Evolutionary conservation across 2,888 invertebrate genomes (phyloP), one percentile per base, ranked within the genome.

Genomic region (Prosopocoilus inquinatus): DNA sequence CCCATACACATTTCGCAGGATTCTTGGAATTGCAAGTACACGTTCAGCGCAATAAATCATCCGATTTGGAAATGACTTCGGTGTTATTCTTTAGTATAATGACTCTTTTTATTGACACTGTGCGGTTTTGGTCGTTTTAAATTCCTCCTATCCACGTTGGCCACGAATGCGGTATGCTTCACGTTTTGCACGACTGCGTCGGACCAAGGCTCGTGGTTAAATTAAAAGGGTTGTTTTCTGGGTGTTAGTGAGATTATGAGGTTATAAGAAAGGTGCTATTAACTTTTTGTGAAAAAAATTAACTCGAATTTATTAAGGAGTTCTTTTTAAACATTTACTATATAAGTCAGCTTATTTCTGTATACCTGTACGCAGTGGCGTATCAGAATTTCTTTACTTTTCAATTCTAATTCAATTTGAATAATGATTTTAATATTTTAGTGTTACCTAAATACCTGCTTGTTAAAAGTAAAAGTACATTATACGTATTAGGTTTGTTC

Each of bases 1-100:
- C 12, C 12, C 20, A 3, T 28, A 28, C 20, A 28, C 20, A 9
- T 46, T 50, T 57, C 50, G 8, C 8, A 9, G 57, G 50, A 47
- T 55, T 51, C 55, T 9, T 16, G n/a, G 50, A 47, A 41, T 28
- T 20, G 32, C 28, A 5, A 12, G 33, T 36, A n/a, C 49, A 44
- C 13, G 34, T 8, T 12, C 13, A 41, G 15, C 20, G 53, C 39
- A 53, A 45, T 53, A 57, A 54, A 33, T 57, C 57, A 39, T 57
- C 50, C 47, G 48, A 44, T 38, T 41, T n/a, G 12, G 38, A 57
- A 38, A 38, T 38, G 11, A 38, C 11, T 28, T 28, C 20, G 20
- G 7, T 7, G 20, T 1, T 28, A 28, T 28, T 28, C 38, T 38
- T 38, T 5, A 12, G 38, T 8, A 11, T 11, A 12, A 38, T 38